Conservation (phyloP, 2,797 vertebrate genomes). For the Phoebastria nigripes region DNA sequence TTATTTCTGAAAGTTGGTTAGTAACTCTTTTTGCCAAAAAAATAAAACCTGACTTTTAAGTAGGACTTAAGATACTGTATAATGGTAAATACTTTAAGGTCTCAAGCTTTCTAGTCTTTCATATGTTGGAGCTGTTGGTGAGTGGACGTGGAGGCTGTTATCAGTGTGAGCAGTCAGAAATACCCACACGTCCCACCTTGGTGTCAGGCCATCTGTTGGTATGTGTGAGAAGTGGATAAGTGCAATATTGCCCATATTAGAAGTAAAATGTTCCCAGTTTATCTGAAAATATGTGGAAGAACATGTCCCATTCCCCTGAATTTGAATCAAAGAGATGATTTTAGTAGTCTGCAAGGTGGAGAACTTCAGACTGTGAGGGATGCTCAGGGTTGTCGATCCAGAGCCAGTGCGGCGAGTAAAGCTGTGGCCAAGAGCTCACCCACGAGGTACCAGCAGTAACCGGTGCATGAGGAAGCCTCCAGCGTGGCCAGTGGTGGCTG, state of each 20-base stretch:
- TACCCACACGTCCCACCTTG: background rate
- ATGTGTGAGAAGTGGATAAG: background rate
- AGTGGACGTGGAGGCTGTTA: background rate
- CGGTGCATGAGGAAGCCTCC: background rate
- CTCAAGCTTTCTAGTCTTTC: background rate
- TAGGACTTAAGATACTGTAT: background rate
- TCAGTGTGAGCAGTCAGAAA: background rate
- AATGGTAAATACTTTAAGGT: background rate
- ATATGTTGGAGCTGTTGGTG: background rate
- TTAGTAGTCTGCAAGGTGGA: background rate
- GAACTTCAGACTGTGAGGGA: background rate
- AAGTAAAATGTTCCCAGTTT: background rate
- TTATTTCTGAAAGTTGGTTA: background rate
- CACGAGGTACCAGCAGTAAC: rapidly evolving
- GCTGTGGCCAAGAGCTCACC: background rate
- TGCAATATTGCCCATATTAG: background rate
- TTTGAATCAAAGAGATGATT: background rate
- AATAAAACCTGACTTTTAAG: background rate
- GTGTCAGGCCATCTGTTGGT: background rate
- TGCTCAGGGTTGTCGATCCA: background rate
- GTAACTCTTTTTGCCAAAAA: background rate
- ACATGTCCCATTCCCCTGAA: background rate
- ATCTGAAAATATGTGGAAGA: background rate
- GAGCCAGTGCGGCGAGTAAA: background rate
- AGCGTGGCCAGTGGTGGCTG: background rate